Base-by-base conservation (phyloP, 1,140 invertebrate species). In the Lepeophtheirus salmonis region DNA sequence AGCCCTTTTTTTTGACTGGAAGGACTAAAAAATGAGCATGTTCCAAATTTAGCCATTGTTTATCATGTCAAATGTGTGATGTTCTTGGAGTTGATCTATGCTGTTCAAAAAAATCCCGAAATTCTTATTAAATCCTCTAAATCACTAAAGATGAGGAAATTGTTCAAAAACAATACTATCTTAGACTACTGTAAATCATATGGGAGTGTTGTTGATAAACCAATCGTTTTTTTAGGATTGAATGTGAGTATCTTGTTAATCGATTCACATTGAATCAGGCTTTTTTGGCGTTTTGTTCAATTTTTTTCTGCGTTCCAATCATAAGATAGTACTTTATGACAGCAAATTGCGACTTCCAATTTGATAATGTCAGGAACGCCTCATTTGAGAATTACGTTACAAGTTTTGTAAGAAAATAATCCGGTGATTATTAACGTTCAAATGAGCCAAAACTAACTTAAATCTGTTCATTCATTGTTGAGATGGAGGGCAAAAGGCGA, bases 51-150 rank as follows among this genome's bases (percentile, higher is more conserved):
- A 30, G 70, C 71, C 25, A 70, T 72, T 17, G 74, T 75, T 3
- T 76, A 75, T 65, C 70, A 68, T 60, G 76, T 0, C 78, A 80
- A 56, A 85, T 90, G 68, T 84, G 82, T 68, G 62, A 77, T 0
- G 82, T 81, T 67, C 67, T 90, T 0, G 75, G 87, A 67, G 67
- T 71, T 6, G 82, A 81, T 6, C 72, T 92, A 23, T 73, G 83
- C 25, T 50, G 18, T 13, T 20, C 25, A n/a, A 25, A 61, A 17
- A 20, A 55, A 14, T 50, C 59, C 17, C n/a, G 26, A 50, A 53
- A 60, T 12, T 12, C 54, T 20, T 17, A 55, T 2, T 17, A 50
- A 6, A 60, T 61, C 50, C 41, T 61, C 3, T 4, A 53, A 18
- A 16, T 61, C 13, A 22, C 59, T 50, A 61, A 61, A 30, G 25